A percentile compares a stretch with the other conserved stretches of the same genome.
phyloP scores from a whole-genome alignment of 2,797 vertebrate genomes.

The Acomys russatus region DNA sequence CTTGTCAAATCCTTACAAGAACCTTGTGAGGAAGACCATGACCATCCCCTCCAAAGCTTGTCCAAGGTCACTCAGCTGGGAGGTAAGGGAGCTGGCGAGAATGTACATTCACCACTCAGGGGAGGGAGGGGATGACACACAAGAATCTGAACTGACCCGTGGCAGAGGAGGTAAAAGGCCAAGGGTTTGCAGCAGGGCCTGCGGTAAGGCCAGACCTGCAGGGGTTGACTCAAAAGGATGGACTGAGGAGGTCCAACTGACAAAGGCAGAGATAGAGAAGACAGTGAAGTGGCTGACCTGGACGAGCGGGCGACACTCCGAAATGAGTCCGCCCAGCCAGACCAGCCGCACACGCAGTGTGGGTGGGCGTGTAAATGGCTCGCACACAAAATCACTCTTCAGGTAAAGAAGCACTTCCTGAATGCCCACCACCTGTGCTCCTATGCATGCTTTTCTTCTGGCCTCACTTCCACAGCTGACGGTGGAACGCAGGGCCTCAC shows the following conservation, averaged over 20 bases:
- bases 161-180: not conserved
- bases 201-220: not conserved
- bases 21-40: not conserved
- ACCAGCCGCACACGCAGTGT: not conserved
- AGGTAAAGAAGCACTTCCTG: conserved; percentile 14
- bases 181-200: not conserved
- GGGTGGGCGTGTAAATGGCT: not conserved
- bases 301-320: not conserved
- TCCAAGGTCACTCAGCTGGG: not conserved
- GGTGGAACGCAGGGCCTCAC: not conserved
- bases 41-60: not conserved
- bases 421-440: not conserved
- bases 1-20: not conserved
- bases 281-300: not conserved
- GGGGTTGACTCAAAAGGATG: not conserved
- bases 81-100: not conserved
- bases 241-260: not conserved
- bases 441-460: not conserved
- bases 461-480: not conserved
- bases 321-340: not conserved
- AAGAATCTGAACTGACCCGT: not conserved
- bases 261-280: not conserved
- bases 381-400: conserved; percentile 20
- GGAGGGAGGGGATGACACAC: not conserved
- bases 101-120: not conserved